Evolutionary conservation across 1,140 invertebrate species (phyloP).

Genomic region (Archegozetes longisetosus): DNA sequence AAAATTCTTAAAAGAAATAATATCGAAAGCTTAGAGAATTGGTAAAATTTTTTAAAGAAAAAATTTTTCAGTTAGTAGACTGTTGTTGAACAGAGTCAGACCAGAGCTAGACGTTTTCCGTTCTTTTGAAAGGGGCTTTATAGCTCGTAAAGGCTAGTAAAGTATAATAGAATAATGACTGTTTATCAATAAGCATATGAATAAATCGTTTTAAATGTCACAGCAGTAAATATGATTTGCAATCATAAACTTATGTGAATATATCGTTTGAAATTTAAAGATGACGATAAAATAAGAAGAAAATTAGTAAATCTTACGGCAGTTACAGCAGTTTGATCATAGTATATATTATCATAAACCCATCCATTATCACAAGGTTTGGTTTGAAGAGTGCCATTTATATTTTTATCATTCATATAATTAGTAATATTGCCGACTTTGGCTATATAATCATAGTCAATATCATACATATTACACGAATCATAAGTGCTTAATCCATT

Average conservation of each 20-base stretch:
- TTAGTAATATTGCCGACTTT: background rate
- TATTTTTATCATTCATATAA: background rate
- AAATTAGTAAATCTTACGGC: slow-evolving; percentile 1
- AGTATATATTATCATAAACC: slow-evolving; percentile 2
- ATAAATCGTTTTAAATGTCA: no score
- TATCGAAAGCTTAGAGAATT: no score
- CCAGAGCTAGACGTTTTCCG: no score
- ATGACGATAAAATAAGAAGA: no score
- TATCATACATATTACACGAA: slow-evolving; percentile 24
- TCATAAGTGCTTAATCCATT: background rate
- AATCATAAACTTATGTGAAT: no score
- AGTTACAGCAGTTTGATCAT: slow-evolving; percentile 3
- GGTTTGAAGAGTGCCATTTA: background rate
- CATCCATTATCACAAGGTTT: slow-evolving; percentile 6
- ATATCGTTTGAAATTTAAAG: no score
- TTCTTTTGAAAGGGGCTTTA: no score
- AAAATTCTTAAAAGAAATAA: no score
- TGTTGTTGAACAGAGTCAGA: no score
- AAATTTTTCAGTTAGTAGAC: no score
- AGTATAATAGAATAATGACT: background rate
- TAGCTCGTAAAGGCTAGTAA: background rate
- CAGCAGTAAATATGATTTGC: no score
- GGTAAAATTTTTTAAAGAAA: no score
- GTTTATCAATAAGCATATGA: background rate
- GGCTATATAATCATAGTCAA: slow-evolving; percentile 19